A percentile compares a stretch with the other conserved stretches of the same genome.
Conservation (phyloP, 1,140 invertebrate species). For the Zaprionus vittiger region DNA sequence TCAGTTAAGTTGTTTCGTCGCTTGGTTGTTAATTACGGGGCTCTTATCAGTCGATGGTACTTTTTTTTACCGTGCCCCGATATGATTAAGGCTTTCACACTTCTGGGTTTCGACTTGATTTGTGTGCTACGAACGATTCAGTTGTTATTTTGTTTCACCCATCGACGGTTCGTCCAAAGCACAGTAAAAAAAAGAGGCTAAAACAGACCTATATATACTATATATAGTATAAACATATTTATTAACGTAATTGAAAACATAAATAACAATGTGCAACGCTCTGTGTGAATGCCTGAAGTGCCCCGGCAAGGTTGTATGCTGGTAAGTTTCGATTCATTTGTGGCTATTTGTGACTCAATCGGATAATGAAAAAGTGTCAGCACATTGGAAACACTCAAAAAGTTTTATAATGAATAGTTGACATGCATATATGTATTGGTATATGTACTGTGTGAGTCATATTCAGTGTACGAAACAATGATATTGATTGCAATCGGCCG, state of each 20-base stretch:
- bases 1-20: conserved; percentile 18
- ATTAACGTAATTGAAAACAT: conserved; percentile 18
- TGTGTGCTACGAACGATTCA: conserved; percentile 46
- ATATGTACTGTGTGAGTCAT: neutral
- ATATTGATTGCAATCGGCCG: conserved; percentile 1
- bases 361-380: conserved; percentile 11
- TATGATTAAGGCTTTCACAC: conserved; percentile 75
- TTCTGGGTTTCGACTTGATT: conserved; percentile 39
- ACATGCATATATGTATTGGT: neutral
- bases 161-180: conserved; percentile 33
- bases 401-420: neutral
- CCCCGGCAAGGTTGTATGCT: conserved; percentile 76
- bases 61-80: conserved; percentile 40
- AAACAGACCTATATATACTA: conserved; percentile 12
- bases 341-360: conserved; percentile 36
- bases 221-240: conserved; percentile 21
- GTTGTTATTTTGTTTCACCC: conserved; percentile 63
- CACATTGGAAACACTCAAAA: neutral
- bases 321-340: conserved; percentile 58
- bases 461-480: neutral
- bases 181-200: conserved; percentile 7
- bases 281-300: conserved; percentile 77
- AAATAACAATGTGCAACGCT: conserved; percentile 70
- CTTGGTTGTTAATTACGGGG: conserved; percentile 57
- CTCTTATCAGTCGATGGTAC: conserved; percentile 60